A percentile compares a stretch with the other conserved stretches of the same genome.
Evolutionary conservation across 2,888 invertebrate genomes (phyloP).

Genomic region (Abrostola triplasia): DNA sequence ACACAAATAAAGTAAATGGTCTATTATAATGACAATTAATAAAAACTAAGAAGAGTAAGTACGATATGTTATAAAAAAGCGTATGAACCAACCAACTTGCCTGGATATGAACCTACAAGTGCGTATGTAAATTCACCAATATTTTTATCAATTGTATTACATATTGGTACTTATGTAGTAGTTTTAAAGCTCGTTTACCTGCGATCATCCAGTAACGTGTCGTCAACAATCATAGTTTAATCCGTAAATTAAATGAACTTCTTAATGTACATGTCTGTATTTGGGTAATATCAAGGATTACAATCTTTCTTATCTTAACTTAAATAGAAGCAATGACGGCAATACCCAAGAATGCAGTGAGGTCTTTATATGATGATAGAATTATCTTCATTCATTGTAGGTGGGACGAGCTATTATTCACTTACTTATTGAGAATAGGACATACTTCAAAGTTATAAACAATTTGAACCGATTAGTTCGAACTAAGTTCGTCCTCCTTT

Average conservation of each 20-base stretch:
- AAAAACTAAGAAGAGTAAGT: no score
- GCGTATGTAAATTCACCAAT: no score
- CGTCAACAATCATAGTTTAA: no score
- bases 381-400: neutral
- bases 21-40: no score
- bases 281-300: neutral
- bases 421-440: constrained; percentile 34
- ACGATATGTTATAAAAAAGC: no score
- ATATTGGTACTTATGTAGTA: no score
- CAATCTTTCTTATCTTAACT: neutral
- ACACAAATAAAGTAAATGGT: no score
- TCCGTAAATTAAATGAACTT: neutral
- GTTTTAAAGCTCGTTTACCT: no score
- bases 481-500: constrained; percentile 27
- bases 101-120: no score
- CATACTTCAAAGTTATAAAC: constrained; percentile 29
- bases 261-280: neutral
- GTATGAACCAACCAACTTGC: no score
- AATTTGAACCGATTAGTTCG: constrained; percentile 27
- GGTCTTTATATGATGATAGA: neutral
- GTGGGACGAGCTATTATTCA: constrained; percentile 12
- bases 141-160: no score
- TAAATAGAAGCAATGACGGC: neutral
- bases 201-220: no score
- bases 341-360: constrained; percentile 7